phyloP scores from a whole-genome alignment of 2,113 vertebrate genomes.

The Puma concolor region DNA sequence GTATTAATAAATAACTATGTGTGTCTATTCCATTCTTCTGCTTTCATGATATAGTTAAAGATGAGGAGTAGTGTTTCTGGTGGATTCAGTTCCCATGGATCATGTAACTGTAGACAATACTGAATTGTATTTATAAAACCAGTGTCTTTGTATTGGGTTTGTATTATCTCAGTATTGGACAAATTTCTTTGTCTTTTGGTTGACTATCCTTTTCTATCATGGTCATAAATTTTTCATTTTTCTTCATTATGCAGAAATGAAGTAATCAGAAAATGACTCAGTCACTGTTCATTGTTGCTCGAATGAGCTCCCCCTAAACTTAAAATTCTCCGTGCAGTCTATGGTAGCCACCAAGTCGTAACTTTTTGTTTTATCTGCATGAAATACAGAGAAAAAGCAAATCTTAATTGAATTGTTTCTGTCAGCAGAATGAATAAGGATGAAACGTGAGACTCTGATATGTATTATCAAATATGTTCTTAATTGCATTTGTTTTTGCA shows the following conservation, averaged over 20 bases:
- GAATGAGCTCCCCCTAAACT: not conserved
- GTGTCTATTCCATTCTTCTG: not conserved
- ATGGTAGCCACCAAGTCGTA: not conserved
- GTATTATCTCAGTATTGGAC: not conserved
- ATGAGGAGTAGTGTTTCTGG: not conserved
- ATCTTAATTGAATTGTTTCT: not conserved
- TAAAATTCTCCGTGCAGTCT: not conserved
- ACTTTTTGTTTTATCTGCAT: not conserved
- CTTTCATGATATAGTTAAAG: not conserved
- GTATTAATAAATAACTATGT: not conserved
- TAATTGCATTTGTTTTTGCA: slow-evolving; percentile 20
- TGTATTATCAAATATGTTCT: not conserved
- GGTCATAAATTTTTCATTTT: not conserved
- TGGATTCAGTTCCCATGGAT: not conserved
- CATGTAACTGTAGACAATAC: not conserved
- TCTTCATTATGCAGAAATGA: not conserved
- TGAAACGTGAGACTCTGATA: not conserved
- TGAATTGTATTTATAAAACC: not conserved
- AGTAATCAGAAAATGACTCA: not conserved
- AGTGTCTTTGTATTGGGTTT: not conserved
- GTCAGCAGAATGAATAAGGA: not conserved
- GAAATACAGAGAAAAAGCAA: not conserved
- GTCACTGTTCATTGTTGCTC: not conserved
- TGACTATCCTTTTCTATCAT: not conserved
- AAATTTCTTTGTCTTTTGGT: not conserved